These are phyloP conservation scores for Cyprinodon brontotheroides DNA, from an alignment of 2,113 vertebrate species.

Conservation along the genomic window DNA sequence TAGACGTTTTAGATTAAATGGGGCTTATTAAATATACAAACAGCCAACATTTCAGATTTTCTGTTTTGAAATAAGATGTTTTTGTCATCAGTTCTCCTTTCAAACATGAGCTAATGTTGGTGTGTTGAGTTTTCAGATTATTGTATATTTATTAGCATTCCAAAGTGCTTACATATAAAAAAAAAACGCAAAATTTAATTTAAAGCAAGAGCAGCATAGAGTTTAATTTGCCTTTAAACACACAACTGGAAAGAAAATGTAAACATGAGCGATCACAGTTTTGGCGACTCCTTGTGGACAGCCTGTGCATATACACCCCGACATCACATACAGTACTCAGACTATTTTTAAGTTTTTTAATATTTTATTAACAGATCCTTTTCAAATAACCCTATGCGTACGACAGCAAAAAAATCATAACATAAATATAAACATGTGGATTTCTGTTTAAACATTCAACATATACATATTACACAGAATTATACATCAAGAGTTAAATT, in stretches of 20 bases:
- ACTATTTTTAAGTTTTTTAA: conserved; percentile 38
- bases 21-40: no score
- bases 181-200: background rate
- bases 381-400: conserved; percentile 51
- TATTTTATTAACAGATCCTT: conserved; percentile 79
- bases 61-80: no score
- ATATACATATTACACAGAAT: conserved; percentile 48
- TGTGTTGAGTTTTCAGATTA: no score
- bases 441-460: conserved; percentile 8
- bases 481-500: conserved; percentile 37
- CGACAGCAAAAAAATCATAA: conserved; percentile 29
- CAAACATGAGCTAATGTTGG: no score
- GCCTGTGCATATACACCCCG: background rate
- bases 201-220: background rate
- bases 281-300: conserved; percentile 45
- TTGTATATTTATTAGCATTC: no score
- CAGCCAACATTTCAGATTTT: no score
- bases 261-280: background rate
- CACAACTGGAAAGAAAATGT: background rate
- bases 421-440: conserved; percentile 50
- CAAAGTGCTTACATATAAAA: background rate
- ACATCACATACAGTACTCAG: background rate
- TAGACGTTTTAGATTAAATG: no score
- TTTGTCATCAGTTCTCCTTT: no score
- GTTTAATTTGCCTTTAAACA: background rate